These are phyloP conservation scores for Drosophila aff. DNA, from an alignment of 1,140 invertebrate genomes.

Conservation along the genomic window DNA sequence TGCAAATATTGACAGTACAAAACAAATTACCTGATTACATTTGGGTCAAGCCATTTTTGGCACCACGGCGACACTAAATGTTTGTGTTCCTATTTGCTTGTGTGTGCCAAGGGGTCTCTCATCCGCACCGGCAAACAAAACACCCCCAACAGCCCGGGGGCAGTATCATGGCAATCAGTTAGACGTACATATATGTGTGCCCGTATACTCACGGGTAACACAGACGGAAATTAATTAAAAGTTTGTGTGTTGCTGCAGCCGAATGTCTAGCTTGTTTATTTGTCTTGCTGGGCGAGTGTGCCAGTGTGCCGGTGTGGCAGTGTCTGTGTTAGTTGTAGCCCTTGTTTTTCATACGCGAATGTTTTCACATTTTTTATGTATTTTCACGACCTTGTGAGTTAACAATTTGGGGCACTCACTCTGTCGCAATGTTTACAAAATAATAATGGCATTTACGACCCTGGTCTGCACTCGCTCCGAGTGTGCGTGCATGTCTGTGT, in stretches of 20 bases:
- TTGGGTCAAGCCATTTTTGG: constrained; percentile 73
- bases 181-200: constrained; percentile 20
- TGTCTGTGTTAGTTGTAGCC: constrained; percentile 26
- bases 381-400: constrained; percentile 74
- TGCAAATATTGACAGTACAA: constrained; percentile 70
- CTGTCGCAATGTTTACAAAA: constrained; percentile 80
- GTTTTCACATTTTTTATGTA: constrained; percentile 51
- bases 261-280: constrained; percentile 64
- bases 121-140: constrained; percentile 29
- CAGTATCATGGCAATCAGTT: constrained; percentile 43
- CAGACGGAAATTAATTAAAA: constrained; percentile 79
- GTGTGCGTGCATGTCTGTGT: constrained; percentile 26
- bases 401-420: constrained; percentile 75
- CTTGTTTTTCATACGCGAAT: constrained; percentile 48
- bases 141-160: constrained; percentile 4
- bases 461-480: constrained; percentile 46
- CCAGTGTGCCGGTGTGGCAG: constrained; percentile 1
- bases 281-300: constrained; percentile 22
- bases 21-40: constrained; percentile 80
- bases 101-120: constrained; percentile 28
- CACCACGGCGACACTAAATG: constrained; percentile 62
- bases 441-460: constrained; percentile 81
- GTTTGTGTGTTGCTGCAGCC: constrained; percentile 61
- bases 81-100: constrained; percentile 55
- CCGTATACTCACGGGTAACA: constrained; percentile 55